phyloP scores from a whole-genome alignment of 2,113 vertebrate species.

The Notiomystis cincta region DNA sequence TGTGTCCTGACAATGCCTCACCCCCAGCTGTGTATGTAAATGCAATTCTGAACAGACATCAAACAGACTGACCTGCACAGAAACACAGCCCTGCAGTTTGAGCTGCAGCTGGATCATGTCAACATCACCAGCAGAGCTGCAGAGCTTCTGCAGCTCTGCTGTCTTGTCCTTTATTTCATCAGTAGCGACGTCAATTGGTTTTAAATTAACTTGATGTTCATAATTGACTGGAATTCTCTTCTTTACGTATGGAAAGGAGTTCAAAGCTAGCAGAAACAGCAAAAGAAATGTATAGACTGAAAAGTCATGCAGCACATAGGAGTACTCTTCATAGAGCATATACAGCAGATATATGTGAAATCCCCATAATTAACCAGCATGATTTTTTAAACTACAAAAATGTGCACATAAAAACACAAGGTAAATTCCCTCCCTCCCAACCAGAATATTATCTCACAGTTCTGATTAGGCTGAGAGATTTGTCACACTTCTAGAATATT shows the following conservation, averaged over 20 bases:
- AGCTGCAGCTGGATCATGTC: slow-evolving; percentile 99
- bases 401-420: background rate
- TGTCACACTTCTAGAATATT: background rate
- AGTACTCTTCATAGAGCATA: background rate
- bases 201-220: slow-evolving; percentile 89
- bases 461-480: background rate
- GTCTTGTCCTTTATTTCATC: slow-evolving; percentile 92
- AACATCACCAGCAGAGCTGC: slow-evolving; percentile 80
- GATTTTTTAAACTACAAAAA: background rate
- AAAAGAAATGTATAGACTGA: background rate
- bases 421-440: background rate
- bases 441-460: background rate
- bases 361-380: no score
- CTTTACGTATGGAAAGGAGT: slow-evolving; percentile 93
- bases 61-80: slow-evolving; percentile 83
- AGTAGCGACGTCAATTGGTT: slow-evolving; percentile 92
- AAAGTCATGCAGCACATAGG: background rate
- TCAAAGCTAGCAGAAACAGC: slow-evolving; percentile 74
- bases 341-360: background rate
- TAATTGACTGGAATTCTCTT: slow-evolving; percentile 90
- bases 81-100: slow-evolving; percentile 93
- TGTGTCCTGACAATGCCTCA: background rate
- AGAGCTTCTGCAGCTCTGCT: slow-evolving; percentile 86
- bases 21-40: background rate
- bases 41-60: background rate